Conservation (phyloP, 2,113 vertebrate species). For the Halcyon senegalensis region DNA sequence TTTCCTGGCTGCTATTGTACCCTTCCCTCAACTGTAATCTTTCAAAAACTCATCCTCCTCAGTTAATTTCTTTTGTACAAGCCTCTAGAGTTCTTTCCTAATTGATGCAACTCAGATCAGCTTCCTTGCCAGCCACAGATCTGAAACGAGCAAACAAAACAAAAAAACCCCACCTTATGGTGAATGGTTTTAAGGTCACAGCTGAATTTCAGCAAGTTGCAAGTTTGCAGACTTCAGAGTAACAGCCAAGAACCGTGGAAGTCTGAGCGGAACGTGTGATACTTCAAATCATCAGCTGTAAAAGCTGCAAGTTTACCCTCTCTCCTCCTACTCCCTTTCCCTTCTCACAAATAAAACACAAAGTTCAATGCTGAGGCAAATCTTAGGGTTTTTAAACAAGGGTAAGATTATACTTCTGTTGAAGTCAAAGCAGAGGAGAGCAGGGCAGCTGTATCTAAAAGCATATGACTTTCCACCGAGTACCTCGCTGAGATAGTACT, state of each 20-base stretch:
- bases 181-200: neutral
- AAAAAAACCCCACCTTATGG: neutral
- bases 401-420: neutral
- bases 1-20: constrained; percentile 6
- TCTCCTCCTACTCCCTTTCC: neutral
- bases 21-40: neutral
- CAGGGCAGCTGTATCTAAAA: neutral
- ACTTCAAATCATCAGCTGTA: neutral
- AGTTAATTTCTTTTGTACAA: neutral
- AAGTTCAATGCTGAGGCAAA: neutral
- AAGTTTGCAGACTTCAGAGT: neutral
- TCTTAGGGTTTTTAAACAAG: neutral
- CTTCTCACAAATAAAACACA: neutral
- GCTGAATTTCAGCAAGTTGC: constrained; percentile 8
- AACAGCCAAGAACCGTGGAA: neutral
- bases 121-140: neutral
- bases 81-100: neutral
- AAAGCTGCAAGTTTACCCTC: neutral
- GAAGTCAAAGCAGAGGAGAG: neutral
- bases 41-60: neutral
- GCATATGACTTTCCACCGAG: neutral
- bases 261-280: neutral
- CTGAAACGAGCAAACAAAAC: neutral
- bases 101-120: neutral
- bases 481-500: neutral